Evolutionary conservation across 1,140 invertebrate genomes (phyloP), one percentile per base, ranked within the genome.

Genomic region (Cheumatopsyche charites): DNA sequence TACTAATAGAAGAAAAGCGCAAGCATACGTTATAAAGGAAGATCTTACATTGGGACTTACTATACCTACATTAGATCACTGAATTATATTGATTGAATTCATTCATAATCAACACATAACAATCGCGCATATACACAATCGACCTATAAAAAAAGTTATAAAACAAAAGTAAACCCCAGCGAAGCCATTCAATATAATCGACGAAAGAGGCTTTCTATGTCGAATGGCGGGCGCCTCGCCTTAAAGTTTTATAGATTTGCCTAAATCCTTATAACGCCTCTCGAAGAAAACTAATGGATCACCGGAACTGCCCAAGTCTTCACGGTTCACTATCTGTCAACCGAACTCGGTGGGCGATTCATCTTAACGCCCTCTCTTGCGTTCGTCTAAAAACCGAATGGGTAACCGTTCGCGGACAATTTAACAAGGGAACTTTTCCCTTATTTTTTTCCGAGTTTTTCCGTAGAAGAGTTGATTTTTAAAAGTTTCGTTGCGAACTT

Each of bases 161-260:
- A 45, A 67, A 49, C 43, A 15, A 45, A 29, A 47, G 13, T 13
- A 19, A 47, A 41, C 47, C 15, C n/a, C 9, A 23, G 11, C 26
- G 41, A 70, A n/a, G 52, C 41, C 17, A 70, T 70, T 70, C 58
- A 52, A 58, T 36, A 70, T 72, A 72, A 72, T 63, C 70, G 70
- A 67, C 62, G 47, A 67, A 65, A 72, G 66, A 72, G 70, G 70
- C 47, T 72, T 72, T 72, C 70, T 65, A 43, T 72, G 52, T 71
- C 42, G 29, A 36, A 36, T 4, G 29, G 23, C 55, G 15, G 4
- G 23, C 23, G 3, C 55, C 55, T 6, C n/a, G 62, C 62, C 63
- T 47, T 55, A 72, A 72, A 72, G 45, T 72, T 72, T 72, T 72
- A 72, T 72, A 72, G 70, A 72, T 72, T 72, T 72, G 70, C 63